Conservation (phyloP, 35 echinoderm and acorn worm species). For the Hemicentrotus pulcherrimus region DNA sequence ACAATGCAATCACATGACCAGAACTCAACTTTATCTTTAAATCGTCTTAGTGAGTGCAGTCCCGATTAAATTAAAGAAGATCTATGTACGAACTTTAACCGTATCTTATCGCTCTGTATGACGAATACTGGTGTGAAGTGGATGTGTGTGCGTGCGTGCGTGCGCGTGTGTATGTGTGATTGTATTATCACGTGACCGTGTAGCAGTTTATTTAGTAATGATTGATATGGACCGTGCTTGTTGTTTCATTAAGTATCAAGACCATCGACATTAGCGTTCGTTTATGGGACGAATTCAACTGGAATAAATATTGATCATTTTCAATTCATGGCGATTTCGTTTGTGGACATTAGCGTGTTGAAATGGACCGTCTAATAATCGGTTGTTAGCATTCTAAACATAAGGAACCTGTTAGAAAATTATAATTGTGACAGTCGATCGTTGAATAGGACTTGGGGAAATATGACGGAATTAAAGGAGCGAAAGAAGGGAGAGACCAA, state of each 20-base stretch:
- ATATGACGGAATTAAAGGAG: slow-evolving; percentile 46
- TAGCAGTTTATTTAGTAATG: not conserved
- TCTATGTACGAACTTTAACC: not conserved
- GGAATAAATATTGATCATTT: not conserved
- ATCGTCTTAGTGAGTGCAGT: too few relatives aligned
- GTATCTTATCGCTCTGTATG: not conserved
- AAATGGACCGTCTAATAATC: not conserved
- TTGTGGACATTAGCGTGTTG: not conserved
- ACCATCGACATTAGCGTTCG: not conserved
- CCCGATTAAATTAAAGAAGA: too few relatives aligned
- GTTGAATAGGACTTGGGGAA: not conserved
- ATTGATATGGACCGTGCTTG: not conserved
- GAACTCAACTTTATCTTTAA: too few relatives aligned
- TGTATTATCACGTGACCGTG: not conserved
- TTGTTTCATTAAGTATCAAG: not conserved
- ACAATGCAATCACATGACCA: too few relatives aligned
- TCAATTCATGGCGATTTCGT: not conserved
- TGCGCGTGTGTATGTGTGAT: too few relatives aligned
- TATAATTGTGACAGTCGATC: not conserved
- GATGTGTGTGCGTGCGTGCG: not conserved
- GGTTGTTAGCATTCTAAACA: not conserved
- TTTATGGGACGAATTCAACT: not conserved
- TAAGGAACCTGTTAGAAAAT: not conserved
- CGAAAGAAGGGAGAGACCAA: slow-evolving; percentile 28
- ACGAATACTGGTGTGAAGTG: not conserved